Percentiles rank a stretch among this genome's conserved stretches.
These are phyloP conservation scores for Ptilorrhoa leucosticta DNA, from an alignment of 2,113 vertebrate species.

Conservation along the genomic window DNA sequence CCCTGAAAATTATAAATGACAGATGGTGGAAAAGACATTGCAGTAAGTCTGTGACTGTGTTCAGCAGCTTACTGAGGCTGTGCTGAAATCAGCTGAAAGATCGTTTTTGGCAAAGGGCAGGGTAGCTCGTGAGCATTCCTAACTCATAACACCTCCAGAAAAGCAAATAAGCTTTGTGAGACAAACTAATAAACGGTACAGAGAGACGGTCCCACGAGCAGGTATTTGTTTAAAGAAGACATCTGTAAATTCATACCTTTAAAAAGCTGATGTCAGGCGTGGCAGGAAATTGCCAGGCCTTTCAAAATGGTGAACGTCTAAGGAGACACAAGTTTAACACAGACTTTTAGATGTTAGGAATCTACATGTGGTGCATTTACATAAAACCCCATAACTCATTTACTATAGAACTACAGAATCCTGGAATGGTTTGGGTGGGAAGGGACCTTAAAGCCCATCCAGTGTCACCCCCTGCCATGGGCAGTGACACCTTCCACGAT, in stretches of 20 bases:
- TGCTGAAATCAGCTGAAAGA: background rate
- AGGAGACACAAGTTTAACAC: background rate
- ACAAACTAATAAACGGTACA: background rate
- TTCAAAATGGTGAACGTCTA: background rate
- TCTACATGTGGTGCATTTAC: accelerated
- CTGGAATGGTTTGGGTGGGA: background rate
- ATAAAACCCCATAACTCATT: accelerated
- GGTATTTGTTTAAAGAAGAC: background rate
- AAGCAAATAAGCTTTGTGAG: background rate
- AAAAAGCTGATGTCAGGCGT: background rate
- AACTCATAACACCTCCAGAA: background rate
- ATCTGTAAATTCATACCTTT: background rate
- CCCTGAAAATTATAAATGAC: background rate
- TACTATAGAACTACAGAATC: background rate
- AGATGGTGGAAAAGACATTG: background rate
- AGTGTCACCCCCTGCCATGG: too few relatives aligned
- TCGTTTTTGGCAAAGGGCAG: background rate
- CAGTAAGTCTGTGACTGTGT: background rate
- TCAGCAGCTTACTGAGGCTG: background rate
- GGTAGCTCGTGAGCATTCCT: background rate
- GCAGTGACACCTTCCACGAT: background rate
- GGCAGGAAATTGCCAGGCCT: background rate
- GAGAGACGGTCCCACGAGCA: background rate
- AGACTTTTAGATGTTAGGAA: background rate
- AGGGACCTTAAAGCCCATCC: accelerated